Base-by-base conservation (phyloP, 2,797 vertebrate genomes). In the Sebastolobus alascanus region DNA sequence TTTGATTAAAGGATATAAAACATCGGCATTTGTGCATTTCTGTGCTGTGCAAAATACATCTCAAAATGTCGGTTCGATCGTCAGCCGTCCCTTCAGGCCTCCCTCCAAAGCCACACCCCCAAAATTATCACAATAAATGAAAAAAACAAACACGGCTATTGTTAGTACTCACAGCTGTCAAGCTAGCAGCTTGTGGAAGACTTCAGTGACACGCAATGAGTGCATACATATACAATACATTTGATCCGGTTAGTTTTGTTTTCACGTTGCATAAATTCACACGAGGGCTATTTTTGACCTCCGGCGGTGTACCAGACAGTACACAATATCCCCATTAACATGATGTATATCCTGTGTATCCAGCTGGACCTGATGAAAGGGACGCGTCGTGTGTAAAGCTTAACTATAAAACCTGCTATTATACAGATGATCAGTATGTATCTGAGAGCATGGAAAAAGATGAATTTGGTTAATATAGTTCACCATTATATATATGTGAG, bases 31-130 rank as follows among this genome's bases (percentile, higher is more conserved):
- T 55, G n/a, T 54, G n/a, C 4, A 25, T 54, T 54, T 54, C 10
- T 54, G 10, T 22, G n/a, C 52, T 55, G 5, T 55, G 16, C 40
- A 43, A 43, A 43, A 43, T 16, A 43, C 1, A 3, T 43, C 40
- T 43, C 40, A 43, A 16, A 43, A 16, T 43, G 40, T 46, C 6
- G 0, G 43, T 46, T 16, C 1, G 43, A 46, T 46, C 3, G 43
- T 46, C 43, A 46, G 16, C 43, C 0, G 0, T 0, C 3, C 16
- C 0, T 43, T 43, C 40, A 18, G 40, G 40, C 38, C 12, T 40
- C 38, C 38, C 38, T 40, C 38, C 38, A 40, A 40, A 40, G 40
- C 40, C 14, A 43, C 40, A 18, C 40, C 40, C 40, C 40, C 1
- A 43, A 43, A 43, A 43, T 43, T 16, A 43, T 43, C 40, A 43